A percentile compares a stretch with the other conserved stretches of the same genome.
Evolutionary conservation across 1,140 invertebrate species (phyloP).

Genomic region (Ooceraea biroi): DNA sequence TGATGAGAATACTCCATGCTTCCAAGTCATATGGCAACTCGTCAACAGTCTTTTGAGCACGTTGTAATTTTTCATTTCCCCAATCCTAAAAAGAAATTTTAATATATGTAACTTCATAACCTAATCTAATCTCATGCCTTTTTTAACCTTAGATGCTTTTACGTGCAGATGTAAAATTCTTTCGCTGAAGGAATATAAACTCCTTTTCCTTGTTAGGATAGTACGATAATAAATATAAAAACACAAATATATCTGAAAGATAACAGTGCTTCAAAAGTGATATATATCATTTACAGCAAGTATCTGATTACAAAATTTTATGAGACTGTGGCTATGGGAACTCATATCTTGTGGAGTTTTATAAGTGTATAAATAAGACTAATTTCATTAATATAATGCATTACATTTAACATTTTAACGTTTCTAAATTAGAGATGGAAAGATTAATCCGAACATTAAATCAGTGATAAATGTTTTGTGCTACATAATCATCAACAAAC

Average conservation of each 20-base stretch:
- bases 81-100: slow-evolving; percentile 89
- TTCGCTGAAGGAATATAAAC: too few relatives aligned
- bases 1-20: slow-evolving; percentile 97
- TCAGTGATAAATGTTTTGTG: background rate
- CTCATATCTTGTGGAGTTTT: background rate
- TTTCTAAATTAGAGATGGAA: background rate
- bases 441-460: background rate
- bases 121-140: too few relatives aligned
- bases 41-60: slow-evolving; percentile 93
- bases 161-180: too few relatives aligned
- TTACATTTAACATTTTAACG: background rate
- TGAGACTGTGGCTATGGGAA: background rate
- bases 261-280: too few relatives aligned
- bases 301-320: too few relatives aligned
- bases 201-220: too few relatives aligned
- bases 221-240: too few relatives aligned
- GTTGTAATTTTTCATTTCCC: slow-evolving; percentile 93
- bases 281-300: too few relatives aligned
- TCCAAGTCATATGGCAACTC: slow-evolving; percentile 97
- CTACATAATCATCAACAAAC: background rate
- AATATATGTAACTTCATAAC: background rate
- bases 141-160: too few relatives aligned
- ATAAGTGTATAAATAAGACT: background rate
- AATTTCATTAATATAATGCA: background rate
- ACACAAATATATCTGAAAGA: too few relatives aligned